These are phyloP conservation scores for Micropoecilia bifurca DNA, from an alignment of 2,797 vertebrate genomes.

Conservation along the genomic window DNA sequence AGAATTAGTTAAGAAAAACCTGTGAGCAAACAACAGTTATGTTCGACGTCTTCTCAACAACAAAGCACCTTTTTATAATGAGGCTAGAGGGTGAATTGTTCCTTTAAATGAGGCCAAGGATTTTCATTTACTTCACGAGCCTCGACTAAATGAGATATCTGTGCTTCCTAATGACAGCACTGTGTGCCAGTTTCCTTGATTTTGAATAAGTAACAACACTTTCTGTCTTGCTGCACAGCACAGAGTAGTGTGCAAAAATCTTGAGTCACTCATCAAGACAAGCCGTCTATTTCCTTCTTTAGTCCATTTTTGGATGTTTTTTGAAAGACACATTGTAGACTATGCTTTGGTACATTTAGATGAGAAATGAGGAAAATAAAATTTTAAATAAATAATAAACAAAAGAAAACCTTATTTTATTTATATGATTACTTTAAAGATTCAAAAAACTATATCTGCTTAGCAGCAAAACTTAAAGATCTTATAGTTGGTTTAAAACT, in stretches of 20 bases:
- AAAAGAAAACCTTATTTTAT: background rate
- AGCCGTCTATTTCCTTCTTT: background rate
- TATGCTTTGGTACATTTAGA: background rate
- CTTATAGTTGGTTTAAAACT: background rate
- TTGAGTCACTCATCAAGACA: background rate
- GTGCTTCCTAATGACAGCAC: no score
- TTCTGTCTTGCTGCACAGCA: background rate
- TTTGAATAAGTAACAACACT: background rate
- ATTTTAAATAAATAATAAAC: background rate
- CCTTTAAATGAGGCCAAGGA: slow-evolving; percentile 22
- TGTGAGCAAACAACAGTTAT: background rate
- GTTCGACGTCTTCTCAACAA: background rate
- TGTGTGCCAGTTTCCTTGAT: background rate
- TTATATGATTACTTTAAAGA: background rate
- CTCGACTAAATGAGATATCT: slow-evolving; percentile 2
- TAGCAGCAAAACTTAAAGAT: background rate
- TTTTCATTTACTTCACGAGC: slow-evolving; percentile 7
- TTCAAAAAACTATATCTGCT: background rate
- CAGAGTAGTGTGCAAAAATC: background rate
- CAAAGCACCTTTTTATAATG: slow-evolving; percentile 8
- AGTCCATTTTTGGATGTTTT: background rate
- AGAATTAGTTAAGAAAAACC: background rate
- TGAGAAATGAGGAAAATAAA: background rate
- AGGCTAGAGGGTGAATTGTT: slow-evolving; percentile 10
- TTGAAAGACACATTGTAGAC: background rate